A percentile compares a stretch with the other conserved stretches of the same genome.
Evolutionary conservation across 2,888 invertebrate genomes (phyloP).

Genomic region (Drosophila mimetica): DNA sequence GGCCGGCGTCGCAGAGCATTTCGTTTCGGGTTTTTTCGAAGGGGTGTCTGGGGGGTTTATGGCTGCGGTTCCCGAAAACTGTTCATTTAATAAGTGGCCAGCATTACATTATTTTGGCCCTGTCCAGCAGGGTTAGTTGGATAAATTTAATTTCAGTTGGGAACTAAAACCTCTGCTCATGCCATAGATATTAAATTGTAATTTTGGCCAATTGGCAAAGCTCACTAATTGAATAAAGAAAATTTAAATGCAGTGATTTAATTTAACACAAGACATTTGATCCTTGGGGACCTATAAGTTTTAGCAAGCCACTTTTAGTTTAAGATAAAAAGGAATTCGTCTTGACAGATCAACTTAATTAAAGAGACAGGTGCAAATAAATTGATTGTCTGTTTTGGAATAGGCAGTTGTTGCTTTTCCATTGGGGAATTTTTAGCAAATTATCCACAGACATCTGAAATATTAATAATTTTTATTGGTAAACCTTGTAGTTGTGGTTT

Average conservation of each 20-base stretch:
- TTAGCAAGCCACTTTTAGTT: no score
- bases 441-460: neutral
- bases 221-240: neutral
- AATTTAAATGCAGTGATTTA: neutral
- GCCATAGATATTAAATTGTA: neutral
- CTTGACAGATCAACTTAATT: neutral
- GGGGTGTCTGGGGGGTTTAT: neutral
- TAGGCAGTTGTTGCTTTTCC: neutral
- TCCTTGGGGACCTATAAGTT: neutral
- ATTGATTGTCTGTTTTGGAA: neutral
- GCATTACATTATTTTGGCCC: slow-evolving; percentile 33
- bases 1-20: slow-evolving; percentile 31
- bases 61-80: slow-evolving; percentile 43
- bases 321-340: neutral
- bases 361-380: neutral
- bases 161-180: neutral
- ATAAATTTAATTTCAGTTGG: slow-evolving; percentile 28
- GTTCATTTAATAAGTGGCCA: slow-evolving; percentile 48
- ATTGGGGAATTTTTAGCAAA: neutral
- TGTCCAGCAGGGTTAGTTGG: slow-evolving; percentile 19
- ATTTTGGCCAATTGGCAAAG: neutral
- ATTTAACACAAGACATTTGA: neutral
- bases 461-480: neutral
- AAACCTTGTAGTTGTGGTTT: neutral
- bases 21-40: slow-evolving; percentile 5